Evolutionary conservation across 2,113 vertebrate genomes (phyloP), one percentile per base, ranked within the genome.

Genomic region (Halcyon malimbica): DNA sequence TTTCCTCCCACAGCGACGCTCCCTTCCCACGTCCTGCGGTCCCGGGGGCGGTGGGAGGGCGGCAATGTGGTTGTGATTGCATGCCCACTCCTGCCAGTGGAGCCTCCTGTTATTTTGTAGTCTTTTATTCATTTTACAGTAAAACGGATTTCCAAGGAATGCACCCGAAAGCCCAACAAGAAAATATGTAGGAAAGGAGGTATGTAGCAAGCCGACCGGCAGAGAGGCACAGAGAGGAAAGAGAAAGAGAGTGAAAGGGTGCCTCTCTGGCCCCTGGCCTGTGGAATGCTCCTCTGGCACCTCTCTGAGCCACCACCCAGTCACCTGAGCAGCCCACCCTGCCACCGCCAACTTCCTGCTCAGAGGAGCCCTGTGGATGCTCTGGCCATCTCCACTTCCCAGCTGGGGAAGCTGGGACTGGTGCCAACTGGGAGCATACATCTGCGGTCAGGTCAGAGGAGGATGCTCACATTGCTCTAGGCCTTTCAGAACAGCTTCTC

Each of bases 131-230:
- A 99, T 99, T 99, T 99, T 99, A 99, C 99, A 99, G 99, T 99
- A 99, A 99, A 99, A 99, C 99, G 99, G 99, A 99, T 99, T 99
- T 99, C 99, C 99, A 99, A 99, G 99, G 99, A 99, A 99, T 99
- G 99, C 99, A 98, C 99, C 99, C 98, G 99, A 99, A 99, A 99
- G 99, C 99, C 99, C 99, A 99, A 99, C 99, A 99, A 99, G 99
- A 99, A 99, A 99, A 99, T 99, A 98, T 99, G 99, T 99, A 99
- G 99, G 98, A 99, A 99, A 99, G 99, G 99, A 99, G 99, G 99
- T 99, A 99, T 99, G 99, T 99, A 99, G 98, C 98, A 98, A 98
- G 98, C 94, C 98, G 97, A 96, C 97, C 97, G 97, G 97, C 95
- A 97, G 97, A 97, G 97, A 98, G 98, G 98, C 98, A 97, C 97